Evolutionary conservation across 2,113 vertebrate species (phyloP).

Genomic region (Tinamus guttatus): DNA sequence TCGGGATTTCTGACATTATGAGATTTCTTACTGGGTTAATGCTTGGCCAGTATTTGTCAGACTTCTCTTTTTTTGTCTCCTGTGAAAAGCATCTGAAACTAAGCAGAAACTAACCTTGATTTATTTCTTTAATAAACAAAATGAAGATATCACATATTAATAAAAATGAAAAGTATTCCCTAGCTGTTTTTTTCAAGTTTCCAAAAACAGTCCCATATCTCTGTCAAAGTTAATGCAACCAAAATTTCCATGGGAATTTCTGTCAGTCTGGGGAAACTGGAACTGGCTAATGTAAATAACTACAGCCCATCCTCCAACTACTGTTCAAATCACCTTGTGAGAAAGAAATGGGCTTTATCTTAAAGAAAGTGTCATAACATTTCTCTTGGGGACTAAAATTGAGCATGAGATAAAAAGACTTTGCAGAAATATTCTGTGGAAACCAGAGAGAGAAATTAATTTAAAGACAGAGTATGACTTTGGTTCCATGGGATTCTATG

Average conservation of each 20-base stretch:
- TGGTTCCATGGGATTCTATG: background rate
- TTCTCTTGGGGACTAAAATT: background rate
- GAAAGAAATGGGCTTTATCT: background rate
- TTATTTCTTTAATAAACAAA: constrained; percentile 73
- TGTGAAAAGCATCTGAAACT: constrained; percentile 58
- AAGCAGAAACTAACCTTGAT: constrained; percentile 66
- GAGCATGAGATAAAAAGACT: background rate
- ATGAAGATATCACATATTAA: constrained; percentile 55
- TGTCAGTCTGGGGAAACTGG: constrained; percentile 35
- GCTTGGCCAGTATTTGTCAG: constrained; percentile 22
- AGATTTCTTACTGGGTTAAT: constrained; percentile 20
- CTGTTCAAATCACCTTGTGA: constrained; percentile 45
- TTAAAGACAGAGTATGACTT: background rate
- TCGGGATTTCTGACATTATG: background rate
- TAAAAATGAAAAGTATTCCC: constrained; percentile 68
- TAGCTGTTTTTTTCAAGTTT: constrained; percentile 11
- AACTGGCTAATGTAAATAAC: constrained; percentile 46
- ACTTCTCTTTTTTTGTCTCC: constrained; percentile 43
- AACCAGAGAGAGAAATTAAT: background rate
- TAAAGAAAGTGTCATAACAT: background rate
- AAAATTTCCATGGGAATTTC: constrained; percentile 69
- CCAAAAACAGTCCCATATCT: constrained; percentile 59
- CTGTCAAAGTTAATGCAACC: constrained; percentile 69
- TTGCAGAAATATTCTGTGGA: background rate
- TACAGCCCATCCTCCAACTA: constrained; percentile 19